These are phyloP conservation scores for Tortrix viridana DNA, from an alignment of 2,888 invertebrate species.

Conservation along the genomic window DNA sequence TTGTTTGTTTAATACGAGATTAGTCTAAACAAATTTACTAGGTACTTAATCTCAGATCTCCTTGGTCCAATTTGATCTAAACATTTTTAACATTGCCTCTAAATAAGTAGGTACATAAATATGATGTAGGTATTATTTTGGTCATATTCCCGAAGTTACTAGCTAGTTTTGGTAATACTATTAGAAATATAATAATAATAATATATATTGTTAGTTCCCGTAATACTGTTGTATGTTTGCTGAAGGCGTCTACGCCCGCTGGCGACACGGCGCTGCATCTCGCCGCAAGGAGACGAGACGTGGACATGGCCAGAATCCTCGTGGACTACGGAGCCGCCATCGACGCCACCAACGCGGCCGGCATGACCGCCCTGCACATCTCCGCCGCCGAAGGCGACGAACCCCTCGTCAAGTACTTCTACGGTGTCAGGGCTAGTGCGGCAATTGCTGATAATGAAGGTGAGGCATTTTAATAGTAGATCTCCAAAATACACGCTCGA, in stretches of 20 bases:
- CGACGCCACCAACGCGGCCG: constrained; percentile 96
- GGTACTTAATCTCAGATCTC: no score
- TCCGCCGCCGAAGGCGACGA: constrained; percentile 98
- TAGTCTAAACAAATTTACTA: no score
- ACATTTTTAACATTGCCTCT: no score
- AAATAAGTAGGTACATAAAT: no score
- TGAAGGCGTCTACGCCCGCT: constrained; percentile 89
- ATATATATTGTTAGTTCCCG: not conserved
- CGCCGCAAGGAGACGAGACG: constrained; percentile 95
- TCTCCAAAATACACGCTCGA: no score
- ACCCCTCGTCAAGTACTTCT: constrained; percentile 96
- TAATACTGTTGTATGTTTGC: not conserved
- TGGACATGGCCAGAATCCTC: constrained; percentile 96
- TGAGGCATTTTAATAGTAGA: constrained; percentile 47
- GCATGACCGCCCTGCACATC: constrained; percentile 97
- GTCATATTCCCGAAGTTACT: no score
- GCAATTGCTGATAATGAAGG: constrained; percentile 97
- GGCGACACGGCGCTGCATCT: constrained; percentile 98
- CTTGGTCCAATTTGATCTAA: no score
- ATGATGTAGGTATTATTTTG: no score
- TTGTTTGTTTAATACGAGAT: no score
- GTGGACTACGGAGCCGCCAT: constrained; percentile 96
- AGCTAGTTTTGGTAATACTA: not conserved
- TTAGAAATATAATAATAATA: no score
- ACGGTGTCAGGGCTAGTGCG: constrained; percentile 96